Evolutionary conservation across 2,797 vertebrate species (phyloP).

Genomic region (Taenioides sp.): DNA sequence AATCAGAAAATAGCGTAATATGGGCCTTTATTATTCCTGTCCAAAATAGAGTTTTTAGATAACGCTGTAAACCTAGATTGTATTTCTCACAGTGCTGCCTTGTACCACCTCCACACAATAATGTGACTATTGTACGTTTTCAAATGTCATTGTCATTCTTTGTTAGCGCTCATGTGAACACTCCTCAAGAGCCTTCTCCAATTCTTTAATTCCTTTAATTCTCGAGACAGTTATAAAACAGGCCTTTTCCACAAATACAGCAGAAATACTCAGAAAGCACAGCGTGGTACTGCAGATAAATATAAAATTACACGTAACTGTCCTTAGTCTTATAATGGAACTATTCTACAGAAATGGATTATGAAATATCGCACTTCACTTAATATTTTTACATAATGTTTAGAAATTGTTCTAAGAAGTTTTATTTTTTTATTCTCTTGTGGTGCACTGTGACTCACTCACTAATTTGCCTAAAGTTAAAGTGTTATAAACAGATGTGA

Average conservation of each 20-base stretch:
- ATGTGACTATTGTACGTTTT: no score
- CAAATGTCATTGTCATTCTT: neutral
- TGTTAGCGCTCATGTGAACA: neutral
- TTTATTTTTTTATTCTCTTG: no score
- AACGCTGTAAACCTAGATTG: no score
- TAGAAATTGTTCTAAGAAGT: no score
- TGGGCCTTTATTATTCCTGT: no score
- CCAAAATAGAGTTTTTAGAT: no score
- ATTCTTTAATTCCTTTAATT: neutral
- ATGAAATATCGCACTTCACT: neutral
- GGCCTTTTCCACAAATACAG: neutral
- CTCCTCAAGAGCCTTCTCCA: neutral
- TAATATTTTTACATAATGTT: neutral
- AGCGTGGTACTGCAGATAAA: neutral
- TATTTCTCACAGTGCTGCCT: neutral
- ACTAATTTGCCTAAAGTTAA: no score
- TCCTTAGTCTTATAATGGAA: slow-evolving; percentile 5
- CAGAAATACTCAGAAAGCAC: neutral
- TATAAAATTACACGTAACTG: neutral
- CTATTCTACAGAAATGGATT: slow-evolving; percentile 9
- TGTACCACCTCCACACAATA: neutral
- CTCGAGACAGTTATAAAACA: neutral
- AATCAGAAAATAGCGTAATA: no score
- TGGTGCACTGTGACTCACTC: no score
- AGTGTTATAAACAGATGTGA: no score